Conservation (phyloP, 2,113 vertebrate species). For the Apaloderma vittatum region DNA sequence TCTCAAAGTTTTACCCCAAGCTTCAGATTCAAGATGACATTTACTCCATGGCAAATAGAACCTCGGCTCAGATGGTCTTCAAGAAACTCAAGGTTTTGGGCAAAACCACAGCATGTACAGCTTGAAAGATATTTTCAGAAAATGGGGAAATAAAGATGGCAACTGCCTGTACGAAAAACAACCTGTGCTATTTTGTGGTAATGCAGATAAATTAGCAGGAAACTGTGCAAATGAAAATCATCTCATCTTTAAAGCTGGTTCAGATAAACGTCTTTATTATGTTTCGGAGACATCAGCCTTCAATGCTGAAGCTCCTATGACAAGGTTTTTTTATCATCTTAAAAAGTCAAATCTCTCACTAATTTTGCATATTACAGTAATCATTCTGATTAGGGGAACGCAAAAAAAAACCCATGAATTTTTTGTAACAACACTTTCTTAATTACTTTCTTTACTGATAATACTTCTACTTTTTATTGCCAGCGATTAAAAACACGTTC, state of each 20-base stretch:
- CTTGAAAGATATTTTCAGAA: not conserved
- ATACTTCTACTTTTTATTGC: constrained; percentile 48
- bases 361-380: not conserved
- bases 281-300: not conserved
- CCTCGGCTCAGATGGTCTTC: not conserved
- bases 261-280: not conserved
- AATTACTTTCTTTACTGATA: constrained; percentile 53
- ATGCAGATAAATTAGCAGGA: not conserved
- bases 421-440: constrained; percentile 32
- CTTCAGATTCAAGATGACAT: not conserved
- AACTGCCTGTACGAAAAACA: not conserved
- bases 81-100: not conserved
- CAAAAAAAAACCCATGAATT: not conserved
- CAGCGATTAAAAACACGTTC: constrained; percentile 70
- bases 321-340: not conserved
- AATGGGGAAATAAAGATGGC: not conserved
- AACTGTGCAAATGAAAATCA: not conserved
- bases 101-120: not conserved
- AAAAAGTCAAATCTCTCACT: not conserved
- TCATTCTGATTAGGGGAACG: not conserved
- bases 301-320: not conserved
- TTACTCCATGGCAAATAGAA: not conserved
- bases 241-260: not conserved
- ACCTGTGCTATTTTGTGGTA: not conserved
- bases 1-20: not conserved